Conservation (phyloP, 2,113 vertebrate genomes). For the Lontra canadensis region DNA sequence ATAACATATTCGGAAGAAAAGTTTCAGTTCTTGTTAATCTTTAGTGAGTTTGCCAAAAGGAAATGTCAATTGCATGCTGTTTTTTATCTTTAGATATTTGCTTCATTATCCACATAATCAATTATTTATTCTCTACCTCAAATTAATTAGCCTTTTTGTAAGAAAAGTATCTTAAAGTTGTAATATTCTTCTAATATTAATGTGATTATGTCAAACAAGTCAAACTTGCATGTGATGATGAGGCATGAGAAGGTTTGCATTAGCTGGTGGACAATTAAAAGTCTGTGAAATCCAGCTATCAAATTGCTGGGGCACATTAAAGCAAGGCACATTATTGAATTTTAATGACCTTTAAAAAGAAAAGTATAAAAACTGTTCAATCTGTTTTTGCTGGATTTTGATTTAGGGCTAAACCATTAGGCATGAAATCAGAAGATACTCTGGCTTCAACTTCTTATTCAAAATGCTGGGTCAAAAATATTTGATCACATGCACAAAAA, state of each 20-base stretch:
- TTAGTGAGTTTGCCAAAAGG: background rate
- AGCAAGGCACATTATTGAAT: background rate
- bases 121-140: constrained; percentile 58
- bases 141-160: constrained; percentile 63
- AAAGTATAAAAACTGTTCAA: background rate
- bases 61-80: constrained; percentile 56
- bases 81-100: constrained; percentile 61
- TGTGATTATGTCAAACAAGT: constrained; percentile 28
- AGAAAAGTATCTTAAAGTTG: constrained; percentile 47
- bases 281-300: background rate
- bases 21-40: background rate
- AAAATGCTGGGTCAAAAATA: background rate
- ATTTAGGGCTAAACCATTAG: background rate
- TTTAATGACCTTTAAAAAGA: background rate
- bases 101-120: constrained; percentile 52
- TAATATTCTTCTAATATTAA: constrained; percentile 68
- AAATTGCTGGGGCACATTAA: background rate
- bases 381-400: background rate
- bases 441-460: background rate
- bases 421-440: rapidly evolving
- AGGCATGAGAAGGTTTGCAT: background rate
- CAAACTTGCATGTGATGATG: background rate
- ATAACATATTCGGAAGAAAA: constrained; percentile 31
- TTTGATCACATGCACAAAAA: background rate
- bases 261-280: background rate